A percentile compares a stretch with the other conserved stretches of the same genome.
phyloP scores from a whole-genome alignment of 2,888 invertebrate species.

The Onchidella celtica region DNA sequence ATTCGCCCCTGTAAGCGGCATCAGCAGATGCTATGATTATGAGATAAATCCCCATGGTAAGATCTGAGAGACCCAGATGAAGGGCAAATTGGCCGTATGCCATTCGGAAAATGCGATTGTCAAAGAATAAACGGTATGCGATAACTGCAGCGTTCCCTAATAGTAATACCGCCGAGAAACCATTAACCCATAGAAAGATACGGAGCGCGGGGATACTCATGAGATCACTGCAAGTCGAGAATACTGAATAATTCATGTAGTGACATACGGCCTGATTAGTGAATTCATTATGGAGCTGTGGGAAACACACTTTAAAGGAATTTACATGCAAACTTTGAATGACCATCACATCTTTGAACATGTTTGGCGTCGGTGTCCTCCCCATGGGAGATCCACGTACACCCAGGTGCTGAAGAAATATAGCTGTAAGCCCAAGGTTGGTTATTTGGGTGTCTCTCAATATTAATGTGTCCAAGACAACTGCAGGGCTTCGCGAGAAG shows the following conservation, averaged over 20 bases:
- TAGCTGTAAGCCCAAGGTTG: neutral
- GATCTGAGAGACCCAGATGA: conserved; percentile 56
- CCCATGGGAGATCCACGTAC: conserved; percentile 17
- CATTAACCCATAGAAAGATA: conserved; percentile 59
- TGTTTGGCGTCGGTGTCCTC: neutral
- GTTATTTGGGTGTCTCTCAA: conserved; percentile 19
- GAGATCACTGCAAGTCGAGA: conserved; percentile 63
- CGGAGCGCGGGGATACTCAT: conserved; percentile 55
- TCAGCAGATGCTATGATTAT: conserved; percentile 61
- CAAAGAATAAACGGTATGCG: conserved; percentile 55
- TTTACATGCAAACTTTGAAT: neutral
- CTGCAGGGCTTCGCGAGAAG: neutral
- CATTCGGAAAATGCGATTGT: conserved; percentile 56
- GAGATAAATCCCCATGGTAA: conserved; percentile 65
- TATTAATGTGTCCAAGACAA: neutral
- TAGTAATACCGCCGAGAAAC: conserved; percentile 55
- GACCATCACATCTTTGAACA: conserved; percentile 22
- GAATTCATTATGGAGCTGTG: conserved; percentile 6
- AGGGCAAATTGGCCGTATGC: conserved; percentile 30
- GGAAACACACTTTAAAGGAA: conserved; percentile 40
- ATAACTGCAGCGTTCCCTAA: conserved; percentile 59
- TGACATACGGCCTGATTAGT: conserved; percentile 32
- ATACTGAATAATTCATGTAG: conserved; percentile 54
- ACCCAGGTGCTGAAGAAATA: neutral
- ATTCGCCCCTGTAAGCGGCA: conserved; percentile 58